These are phyloP conservation scores for Enteromius viviparus DNA, from an alignment of 2,797 vertebrate species.

Conservation along the genomic window DNA sequence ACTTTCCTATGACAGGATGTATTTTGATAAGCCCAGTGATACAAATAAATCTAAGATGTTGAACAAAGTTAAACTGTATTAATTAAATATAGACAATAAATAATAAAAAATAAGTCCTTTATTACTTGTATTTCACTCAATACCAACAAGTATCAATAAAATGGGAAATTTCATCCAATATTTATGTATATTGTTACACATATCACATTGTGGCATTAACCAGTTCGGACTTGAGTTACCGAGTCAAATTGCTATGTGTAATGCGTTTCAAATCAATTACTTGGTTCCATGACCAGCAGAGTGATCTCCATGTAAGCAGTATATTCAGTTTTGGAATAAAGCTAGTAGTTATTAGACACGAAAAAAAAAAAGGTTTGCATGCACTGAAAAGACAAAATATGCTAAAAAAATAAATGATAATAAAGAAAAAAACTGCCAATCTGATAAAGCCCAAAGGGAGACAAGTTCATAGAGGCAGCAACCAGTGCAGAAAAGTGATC, in stretches of 20 bases:
- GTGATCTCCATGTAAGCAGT: not conserved
- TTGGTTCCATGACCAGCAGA: not conserved
- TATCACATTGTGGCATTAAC: not conserved
- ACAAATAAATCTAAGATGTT: not conserved
- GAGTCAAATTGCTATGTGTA: not conserved
- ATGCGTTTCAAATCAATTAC: not conserved
- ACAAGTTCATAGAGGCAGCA: conserved; percentile 60
- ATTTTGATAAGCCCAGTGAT: no score
- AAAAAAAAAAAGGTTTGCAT: conserved; percentile 49
- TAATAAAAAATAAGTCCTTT: not conserved
- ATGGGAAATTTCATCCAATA: not conserved
- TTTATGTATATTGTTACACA: not conserved
- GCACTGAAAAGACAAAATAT: not conserved
- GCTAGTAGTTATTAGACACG: not conserved
- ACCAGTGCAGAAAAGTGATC: conserved; percentile 66
- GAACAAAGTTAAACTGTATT: not conserved
- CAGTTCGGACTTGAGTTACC: not conserved
- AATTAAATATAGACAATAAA: not conserved
- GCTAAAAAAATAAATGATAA: not conserved
- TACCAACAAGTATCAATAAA: not conserved
- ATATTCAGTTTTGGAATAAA: not conserved
- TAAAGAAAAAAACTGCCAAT: conserved; percentile 55
- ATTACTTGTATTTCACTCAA: not conserved
- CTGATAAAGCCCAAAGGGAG: conserved; percentile 27
- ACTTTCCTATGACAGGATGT: not conserved